Percentiles rank a stretch among this genome's conserved stretches.
Conservation (phyloP, 2,888 invertebrate genomes). For the Leucophora obtusa region DNA sequence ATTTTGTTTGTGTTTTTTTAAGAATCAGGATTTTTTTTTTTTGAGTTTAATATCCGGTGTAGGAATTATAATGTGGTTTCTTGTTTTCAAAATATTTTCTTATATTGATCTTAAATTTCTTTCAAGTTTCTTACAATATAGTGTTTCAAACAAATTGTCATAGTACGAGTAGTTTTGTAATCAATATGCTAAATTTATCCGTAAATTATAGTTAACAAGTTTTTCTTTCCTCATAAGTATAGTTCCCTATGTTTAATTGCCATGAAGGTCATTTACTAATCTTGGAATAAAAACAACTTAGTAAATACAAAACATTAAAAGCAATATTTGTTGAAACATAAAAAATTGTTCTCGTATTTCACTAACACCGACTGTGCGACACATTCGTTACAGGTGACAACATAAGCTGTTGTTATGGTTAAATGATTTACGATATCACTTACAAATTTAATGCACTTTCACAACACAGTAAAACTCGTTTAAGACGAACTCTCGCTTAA, state of each 20-base stretch:
- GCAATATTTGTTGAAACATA: neutral
- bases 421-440: constrained; percentile 60
- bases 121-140: neutral
- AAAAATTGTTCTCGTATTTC: neutral
- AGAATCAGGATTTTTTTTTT: neutral
- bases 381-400: neutral
- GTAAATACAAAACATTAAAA: neutral
- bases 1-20: neutral
- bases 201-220: neutral
- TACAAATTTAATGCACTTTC: constrained; percentile 24
- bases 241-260: neutral
- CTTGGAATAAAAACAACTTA: neutral
- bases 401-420: constrained; percentile 41
- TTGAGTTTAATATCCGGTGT: neutral
- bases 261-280: neutral
- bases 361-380: neutral
- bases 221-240: neutral
- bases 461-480: no score
- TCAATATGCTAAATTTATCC: neutral
- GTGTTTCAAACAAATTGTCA: neutral
- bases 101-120: neutral
- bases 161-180: neutral
- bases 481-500: no score
- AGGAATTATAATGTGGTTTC: neutral
- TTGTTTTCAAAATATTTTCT: neutral